Percentiles rank a stretch among this genome's conserved stretches.
Conservation (phyloP, 2,888 invertebrate species). For the Nomada ferruginata region DNA sequence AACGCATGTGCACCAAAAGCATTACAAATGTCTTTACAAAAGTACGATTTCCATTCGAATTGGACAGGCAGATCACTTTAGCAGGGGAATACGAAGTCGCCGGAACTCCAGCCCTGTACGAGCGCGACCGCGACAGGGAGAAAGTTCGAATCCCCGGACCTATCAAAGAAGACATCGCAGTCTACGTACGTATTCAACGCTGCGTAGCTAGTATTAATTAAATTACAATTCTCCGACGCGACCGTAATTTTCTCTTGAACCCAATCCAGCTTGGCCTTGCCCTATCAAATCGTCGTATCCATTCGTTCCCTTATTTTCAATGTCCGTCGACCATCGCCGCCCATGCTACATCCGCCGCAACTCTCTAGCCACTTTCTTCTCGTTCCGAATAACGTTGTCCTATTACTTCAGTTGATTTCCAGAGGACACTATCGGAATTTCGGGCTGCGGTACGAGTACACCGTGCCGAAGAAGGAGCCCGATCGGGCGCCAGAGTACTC, state of each 20-base stretch:
- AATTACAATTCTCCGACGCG: neutral
- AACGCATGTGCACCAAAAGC: no score
- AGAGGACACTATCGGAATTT: slow-evolving; percentile 89
- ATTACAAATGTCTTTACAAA: slow-evolving; percentile 44
- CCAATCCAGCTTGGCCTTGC: neutral
- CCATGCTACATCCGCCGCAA: no score
- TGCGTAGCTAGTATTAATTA: neutral
- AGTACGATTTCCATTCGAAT: slow-evolving; percentile 34
- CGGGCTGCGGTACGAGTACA: slow-evolving; percentile 94
- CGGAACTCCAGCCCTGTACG: slow-evolving; percentile 84
- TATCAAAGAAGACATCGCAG: slow-evolving; percentile 86
- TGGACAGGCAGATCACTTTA: slow-evolving; percentile 81
- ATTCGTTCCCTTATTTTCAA: neutral
- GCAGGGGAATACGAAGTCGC: slow-evolving; percentile 85
- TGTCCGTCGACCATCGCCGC: neutral
- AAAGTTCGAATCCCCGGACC: slow-evolving; percentile 87
- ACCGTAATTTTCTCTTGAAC: neutral
- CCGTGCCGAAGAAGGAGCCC: slow-evolving; percentile 88
- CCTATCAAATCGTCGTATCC: no score
- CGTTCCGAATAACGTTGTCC: slow-evolving; percentile 52
- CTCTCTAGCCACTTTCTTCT: slow-evolving; percentile 35
- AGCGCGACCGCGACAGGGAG: slow-evolving; percentile 85
- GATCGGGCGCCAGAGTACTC: slow-evolving; percentile 87
- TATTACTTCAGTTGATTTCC: slow-evolving; percentile 76
- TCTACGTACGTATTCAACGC: slow-evolving; percentile 85